A percentile compares a stretch with the other conserved stretches of the same genome.
Conservation (phyloP, 1,140 invertebrate species). For the Rhyzopertha dominica region DNA sequence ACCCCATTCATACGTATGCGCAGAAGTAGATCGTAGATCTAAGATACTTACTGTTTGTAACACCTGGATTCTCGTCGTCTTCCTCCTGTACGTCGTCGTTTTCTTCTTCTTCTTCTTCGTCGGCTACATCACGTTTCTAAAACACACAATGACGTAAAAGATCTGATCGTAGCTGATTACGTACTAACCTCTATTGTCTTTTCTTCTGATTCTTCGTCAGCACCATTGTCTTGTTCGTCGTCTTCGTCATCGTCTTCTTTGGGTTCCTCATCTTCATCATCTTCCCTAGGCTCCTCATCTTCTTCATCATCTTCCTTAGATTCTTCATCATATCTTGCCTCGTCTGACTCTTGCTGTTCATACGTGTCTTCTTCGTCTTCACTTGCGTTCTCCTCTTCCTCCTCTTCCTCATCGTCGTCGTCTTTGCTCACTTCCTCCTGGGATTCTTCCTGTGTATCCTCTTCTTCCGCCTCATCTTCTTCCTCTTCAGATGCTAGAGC, state of each 20-base stretch:
- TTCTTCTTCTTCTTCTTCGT: slow-evolving; percentile 39
- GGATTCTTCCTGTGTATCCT: slow-evolving; percentile 30
- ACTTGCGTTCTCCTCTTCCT: slow-evolving; percentile 29
- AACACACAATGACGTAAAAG: not conserved
- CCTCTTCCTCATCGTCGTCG: slow-evolving; percentile 39
- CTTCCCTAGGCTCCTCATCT: slow-evolving; percentile 29
- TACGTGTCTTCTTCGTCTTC: slow-evolving; percentile 22
- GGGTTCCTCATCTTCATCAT: slow-evolving; percentile 44
- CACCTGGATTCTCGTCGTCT: slow-evolving; percentile 34
- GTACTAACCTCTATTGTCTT: slow-evolving; percentile 12
- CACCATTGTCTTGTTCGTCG: slow-evolving; percentile 34
- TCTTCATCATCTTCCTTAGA: slow-evolving; percentile 33
- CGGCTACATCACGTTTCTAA: slow-evolving; percentile 28
- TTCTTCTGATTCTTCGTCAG: slow-evolving; percentile 27
- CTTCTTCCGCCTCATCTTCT: slow-evolving; percentile 39
- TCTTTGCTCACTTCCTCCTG: slow-evolving; percentile 25
- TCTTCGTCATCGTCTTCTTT: slow-evolving; percentile 40
- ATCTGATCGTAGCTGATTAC: not conserved
- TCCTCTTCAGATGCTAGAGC: no score
- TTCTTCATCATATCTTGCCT: slow-evolving; percentile 23
- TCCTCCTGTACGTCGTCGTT: slow-evolving; percentile 45
- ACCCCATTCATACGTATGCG: no score
- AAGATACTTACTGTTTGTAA: slow-evolving; percentile 42
- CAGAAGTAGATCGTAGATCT: not conserved
- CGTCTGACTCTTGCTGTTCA: slow-evolving; percentile 22